A percentile compares a stretch with the other conserved stretches of the same genome.
These are phyloP conservation scores for Benitochromis conjunctus DNA, from an alignment of 2,113 vertebrate genomes.

Conservation along the genomic window DNA sequence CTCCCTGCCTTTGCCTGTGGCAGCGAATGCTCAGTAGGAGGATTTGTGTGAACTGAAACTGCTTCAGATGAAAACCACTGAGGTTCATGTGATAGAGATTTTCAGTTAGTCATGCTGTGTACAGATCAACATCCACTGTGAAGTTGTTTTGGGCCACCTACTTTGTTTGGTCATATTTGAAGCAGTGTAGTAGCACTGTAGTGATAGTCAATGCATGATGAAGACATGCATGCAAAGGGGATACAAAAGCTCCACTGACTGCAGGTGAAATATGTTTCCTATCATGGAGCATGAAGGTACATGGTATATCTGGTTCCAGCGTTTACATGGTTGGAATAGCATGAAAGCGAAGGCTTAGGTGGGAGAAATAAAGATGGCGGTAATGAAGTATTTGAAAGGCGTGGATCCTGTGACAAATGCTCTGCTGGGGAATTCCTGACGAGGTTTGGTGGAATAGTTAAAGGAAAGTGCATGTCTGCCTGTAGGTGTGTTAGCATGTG, in stretches of 20 bases:
- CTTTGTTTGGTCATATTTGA: conserved; percentile 5
- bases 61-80: neutral
- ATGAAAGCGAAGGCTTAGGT: neutral
- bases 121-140: neutral
- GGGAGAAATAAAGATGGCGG: neutral
- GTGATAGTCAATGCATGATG: neutral
- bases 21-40: conserved; percentile 19
- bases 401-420: conserved; percentile 36
- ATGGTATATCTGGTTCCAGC: neutral
- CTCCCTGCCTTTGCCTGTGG: neutral
- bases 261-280: neutral
- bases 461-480: neutral
- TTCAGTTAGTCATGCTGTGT: neutral
- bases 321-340: conserved; percentile 11
- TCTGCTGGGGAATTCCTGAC: conserved; percentile 18
- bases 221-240: neutral
- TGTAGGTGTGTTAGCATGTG: neutral
- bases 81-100: neutral
- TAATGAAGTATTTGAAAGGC: conserved; percentile 10
- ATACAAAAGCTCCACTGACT: neutral
- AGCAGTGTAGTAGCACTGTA: neutral
- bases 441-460: neutral
- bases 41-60: neutral
- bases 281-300: neutral
- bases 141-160: neutral